Conservation (phyloP, 2,797 vertebrate species). For the Carcharodon carcharias region DNA sequence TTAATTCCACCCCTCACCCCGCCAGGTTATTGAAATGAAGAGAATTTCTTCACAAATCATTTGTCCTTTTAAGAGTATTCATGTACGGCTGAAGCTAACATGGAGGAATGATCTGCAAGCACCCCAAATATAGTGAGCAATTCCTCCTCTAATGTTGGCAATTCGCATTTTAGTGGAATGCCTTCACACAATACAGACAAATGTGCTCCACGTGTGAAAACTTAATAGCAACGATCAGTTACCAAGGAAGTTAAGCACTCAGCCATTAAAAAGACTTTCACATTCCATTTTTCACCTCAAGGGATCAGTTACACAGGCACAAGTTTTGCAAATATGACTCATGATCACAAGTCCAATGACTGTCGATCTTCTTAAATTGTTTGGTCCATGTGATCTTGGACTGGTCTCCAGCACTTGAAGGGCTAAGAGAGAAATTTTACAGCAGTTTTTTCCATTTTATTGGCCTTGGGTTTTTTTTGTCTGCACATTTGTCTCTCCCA, state of each 20-base stretch:
- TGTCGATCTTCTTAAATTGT: not conserved
- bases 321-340: too few relatives aligned
- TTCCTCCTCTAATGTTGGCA: not conserved
- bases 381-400: not conserved
- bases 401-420: not conserved
- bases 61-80: not conserved
- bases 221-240: not conserved
- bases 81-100: not conserved
- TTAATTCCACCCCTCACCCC: not conserved
- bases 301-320: too few relatives aligned
- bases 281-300: not conserved
- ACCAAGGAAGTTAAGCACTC: not conserved
- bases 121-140: not conserved
- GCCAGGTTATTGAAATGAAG: not conserved
- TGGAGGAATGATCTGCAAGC: not conserved
- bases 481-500: too few relatives aligned
- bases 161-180: too few relatives aligned
- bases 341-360: not conserved
- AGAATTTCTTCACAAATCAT: not conserved
- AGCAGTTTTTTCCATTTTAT: not conserved
- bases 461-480: not conserved
- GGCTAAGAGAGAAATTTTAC: not conserved
- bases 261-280: not conserved
- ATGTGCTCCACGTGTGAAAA: not conserved
- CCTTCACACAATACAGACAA: not conserved